These are phyloP conservation scores for Stigmatopora nigra DNA, from an alignment of 2,113 vertebrate species.

Conservation along the genomic window DNA sequence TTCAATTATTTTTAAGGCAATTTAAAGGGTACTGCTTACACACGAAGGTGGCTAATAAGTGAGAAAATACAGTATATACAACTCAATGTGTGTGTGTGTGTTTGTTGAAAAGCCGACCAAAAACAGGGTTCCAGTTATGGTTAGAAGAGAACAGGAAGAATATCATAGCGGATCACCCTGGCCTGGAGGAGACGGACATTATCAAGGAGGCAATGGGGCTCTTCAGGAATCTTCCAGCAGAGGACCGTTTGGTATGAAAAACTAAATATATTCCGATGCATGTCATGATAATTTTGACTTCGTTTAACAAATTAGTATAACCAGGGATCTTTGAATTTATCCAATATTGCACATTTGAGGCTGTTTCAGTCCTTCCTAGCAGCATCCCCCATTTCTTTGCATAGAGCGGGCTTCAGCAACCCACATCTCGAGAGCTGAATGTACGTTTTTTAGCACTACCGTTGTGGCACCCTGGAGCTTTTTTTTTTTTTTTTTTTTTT, in stretches of 20 bases:
- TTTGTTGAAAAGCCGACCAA: constrained; percentile 70
- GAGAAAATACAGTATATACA: background rate
- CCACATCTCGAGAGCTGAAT: too few relatives aligned
- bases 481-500: too few relatives aligned
- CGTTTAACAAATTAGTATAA: background rate
- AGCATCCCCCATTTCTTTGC: too few relatives aligned
- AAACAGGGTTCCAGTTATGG: constrained; percentile 95
- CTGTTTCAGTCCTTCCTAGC: too few relatives aligned
- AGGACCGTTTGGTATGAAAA: constrained; percentile 81
- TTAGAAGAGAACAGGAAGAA: constrained; percentile 83
- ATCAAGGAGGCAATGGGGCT: constrained; percentile 92
- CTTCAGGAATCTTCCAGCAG: constrained; percentile 77
- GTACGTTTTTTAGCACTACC: too few relatives aligned
- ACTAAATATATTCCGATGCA: background rate
- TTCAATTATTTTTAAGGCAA: too few relatives aligned
- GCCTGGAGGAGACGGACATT: constrained; percentile 83
- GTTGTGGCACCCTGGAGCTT: too few relatives aligned
- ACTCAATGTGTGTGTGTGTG: background rate
- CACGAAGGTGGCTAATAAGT: too few relatives aligned
- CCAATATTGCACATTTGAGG: background rate
- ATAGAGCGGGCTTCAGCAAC: too few relatives aligned
- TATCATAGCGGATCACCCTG: constrained; percentile 76
- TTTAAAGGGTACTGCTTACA: too few relatives aligned
- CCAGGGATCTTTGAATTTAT: background rate
- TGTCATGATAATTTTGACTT: background rate